phyloP scores from a whole-genome alignment of 2,888 invertebrate genomes.

The Therioaphis trifolii region DNA sequence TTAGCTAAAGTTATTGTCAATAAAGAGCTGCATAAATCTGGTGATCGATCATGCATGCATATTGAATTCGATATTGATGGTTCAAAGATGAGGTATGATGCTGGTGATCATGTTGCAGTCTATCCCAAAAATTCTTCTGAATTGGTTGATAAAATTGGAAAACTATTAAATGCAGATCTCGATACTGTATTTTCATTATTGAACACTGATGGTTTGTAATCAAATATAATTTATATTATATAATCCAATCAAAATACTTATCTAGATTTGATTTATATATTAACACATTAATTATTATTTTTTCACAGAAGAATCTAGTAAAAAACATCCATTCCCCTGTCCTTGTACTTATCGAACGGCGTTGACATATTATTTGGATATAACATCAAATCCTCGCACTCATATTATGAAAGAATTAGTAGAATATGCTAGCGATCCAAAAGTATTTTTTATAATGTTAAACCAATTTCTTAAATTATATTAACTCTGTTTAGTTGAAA shows the following conservation, averaged over 20 bases:
- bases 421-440: slow-evolving; percentile 86
- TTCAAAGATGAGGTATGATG: slow-evolving; percentile 92
- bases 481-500: no score
- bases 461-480: background rate
- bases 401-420: slow-evolving; percentile 95
- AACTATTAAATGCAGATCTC: slow-evolving; percentile 80
- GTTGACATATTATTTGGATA: slow-evolving; percentile 93
- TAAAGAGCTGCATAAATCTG: slow-evolving; percentile 86
- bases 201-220: slow-evolving; percentile 88
- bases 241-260: no score
- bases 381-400: slow-evolving; percentile 92
- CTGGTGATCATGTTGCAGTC: slow-evolving; percentile 95
- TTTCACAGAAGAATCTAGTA: slow-evolving; percentile 86
- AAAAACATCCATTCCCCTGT: slow-evolving; percentile 99
- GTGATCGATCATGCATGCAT: slow-evolving; percentile 94
- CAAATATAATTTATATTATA: no score
- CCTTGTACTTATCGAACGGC: slow-evolving; percentile 97
- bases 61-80: slow-evolving; percentile 94
- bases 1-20: slow-evolving; percentile 88
- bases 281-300: background rate
- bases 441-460: slow-evolving; percentile 69
- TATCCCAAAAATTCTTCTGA: slow-evolving; percentile 90
- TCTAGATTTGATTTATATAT: background rate
- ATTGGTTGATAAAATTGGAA: slow-evolving; percentile 86
- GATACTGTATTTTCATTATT: slow-evolving; percentile 91